Base-by-base conservation (phyloP, 2,797 vertebrate species). In the Chiloscyllium punctatum region DNA sequence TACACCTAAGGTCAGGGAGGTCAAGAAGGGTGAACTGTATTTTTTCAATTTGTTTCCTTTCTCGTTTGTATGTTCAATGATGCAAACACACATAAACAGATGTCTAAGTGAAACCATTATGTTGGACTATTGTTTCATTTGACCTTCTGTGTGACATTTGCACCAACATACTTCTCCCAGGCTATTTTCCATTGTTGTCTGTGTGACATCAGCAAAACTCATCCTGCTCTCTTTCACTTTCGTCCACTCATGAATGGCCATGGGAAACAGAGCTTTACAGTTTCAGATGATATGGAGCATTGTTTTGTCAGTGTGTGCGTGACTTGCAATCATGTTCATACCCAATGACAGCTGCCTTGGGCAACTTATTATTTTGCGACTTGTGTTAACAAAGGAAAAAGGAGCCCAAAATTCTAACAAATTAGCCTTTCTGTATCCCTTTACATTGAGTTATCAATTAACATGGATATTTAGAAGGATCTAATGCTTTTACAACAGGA, bases 301-400 rank as follows among this genome's bases (percentile, higher is more conserved):
- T 95, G 69, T 74, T 95, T 27, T 95, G 27, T 77, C 25, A 77
- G 48, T 77, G 53, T 51, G 53, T 95, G 94, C 48, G 94, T 95
- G 69, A 77, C 71, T 95, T 95, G 18, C 94, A 57, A 51, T 77
- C 42, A 1, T 48, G 77, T 74, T 51, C 71, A 77, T 6, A 53
- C 71, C 51, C 42, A 77, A 33, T 16, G 23, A 95, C 71, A 57
- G 30, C 30, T 77, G 69, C 69, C 72, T 77, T 95, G 71, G 94
- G 94, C 94, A 95, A 95, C 68, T 95, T 18, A 30, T 77, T 77
- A 95, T 57, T 30, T n/a, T 66, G 4, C 0, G 30, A 66, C 33
- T 33, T 53, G 66, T n/a, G 51, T 95, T 77, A 95, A 95, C 71
- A 18, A 57, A 30, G 48, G 71, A 37, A 95, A 74, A n/a, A 53